Conservation (phyloP, 2,888 invertebrate genomes). For the Brachypterus glaber region DNA sequence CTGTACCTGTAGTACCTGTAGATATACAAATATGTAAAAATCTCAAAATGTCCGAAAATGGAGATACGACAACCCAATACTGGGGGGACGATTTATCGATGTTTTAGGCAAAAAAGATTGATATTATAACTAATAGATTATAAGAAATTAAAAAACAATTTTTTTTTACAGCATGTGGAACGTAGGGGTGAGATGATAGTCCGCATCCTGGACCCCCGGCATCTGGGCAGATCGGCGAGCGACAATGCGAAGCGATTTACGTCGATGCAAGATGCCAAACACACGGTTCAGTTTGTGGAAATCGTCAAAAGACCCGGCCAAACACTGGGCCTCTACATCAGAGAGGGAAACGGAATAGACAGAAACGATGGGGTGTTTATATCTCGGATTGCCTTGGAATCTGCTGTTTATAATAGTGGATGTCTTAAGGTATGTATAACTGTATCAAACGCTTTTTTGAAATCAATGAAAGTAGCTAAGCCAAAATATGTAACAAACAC, state of each 20-base stretch:
- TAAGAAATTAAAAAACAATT: too few relatives aligned
- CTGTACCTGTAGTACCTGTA: too few relatives aligned
- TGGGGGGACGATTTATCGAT: too few relatives aligned
- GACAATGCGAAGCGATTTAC: conserved; percentile 84
- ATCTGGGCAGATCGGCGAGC: conserved; percentile 76
- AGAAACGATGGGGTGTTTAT: conserved; percentile 96
- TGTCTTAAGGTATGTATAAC: conserved; percentile 78
- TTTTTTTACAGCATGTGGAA: conserved; percentile 54
- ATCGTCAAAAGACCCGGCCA: conserved; percentile 98
- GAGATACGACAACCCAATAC: too few relatives aligned
- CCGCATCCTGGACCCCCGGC: conserved; percentile 77
- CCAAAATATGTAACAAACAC: too few relatives aligned
- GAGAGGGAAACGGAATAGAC: conserved; percentile 98
- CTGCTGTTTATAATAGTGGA: conserved; percentile 94
- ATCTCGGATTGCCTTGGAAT: conserved; percentile 90
- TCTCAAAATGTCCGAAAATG: too few relatives aligned
- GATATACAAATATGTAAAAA: too few relatives aligned
- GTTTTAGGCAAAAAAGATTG: too few relatives aligned
- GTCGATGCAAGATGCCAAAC: conserved; percentile 57
- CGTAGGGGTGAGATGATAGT: conserved; percentile 93
- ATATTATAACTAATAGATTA: too few relatives aligned
- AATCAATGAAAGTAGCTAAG: too few relatives aligned
- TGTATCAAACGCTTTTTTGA: too few relatives aligned
- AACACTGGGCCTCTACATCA: conserved; percentile 93
- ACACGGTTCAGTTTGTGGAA: conserved; percentile 83